phyloP scores from a whole-genome alignment of 2,113 vertebrate genomes.

The Promerops cafer region DNA sequence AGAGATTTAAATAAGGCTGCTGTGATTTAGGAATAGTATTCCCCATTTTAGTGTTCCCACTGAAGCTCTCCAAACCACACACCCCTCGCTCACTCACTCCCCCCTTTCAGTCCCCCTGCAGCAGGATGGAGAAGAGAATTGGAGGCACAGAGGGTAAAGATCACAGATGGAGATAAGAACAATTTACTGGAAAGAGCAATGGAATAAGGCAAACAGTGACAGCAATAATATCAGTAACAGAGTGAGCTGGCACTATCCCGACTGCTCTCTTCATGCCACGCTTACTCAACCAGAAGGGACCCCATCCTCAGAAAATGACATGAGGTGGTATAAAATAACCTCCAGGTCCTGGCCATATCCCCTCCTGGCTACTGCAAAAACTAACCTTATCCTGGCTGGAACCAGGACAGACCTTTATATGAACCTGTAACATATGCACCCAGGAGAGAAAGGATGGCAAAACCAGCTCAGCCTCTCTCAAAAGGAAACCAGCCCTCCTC shows the following conservation, averaged over 20 bases:
- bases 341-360: not conserved
- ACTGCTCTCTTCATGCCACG: accelerated
- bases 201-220: not conserved
- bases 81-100: accelerated
- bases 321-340: not conserved
- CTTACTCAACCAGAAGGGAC: not conserved
- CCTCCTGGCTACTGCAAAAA: not conserved
- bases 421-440: accelerated
- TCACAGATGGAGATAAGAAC: not conserved
- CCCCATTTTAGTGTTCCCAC: not conserved
- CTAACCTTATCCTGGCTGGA: not conserved
- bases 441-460: not conserved
- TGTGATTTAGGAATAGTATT: not conserved
- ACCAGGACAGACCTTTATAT: not conserved
- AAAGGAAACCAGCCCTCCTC: not conserved
- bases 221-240: not conserved
- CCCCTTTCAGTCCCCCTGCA: accelerated
- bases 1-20: not conserved
- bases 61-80: accelerated
- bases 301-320: not conserved
- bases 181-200: not conserved
- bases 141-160: not conserved
- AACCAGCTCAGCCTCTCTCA: not conserved
- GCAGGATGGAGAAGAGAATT: not conserved
- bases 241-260: not conserved